phyloP scores from a whole-genome alignment of 2,888 invertebrate genomes.

The Acleris sparsana region DNA sequence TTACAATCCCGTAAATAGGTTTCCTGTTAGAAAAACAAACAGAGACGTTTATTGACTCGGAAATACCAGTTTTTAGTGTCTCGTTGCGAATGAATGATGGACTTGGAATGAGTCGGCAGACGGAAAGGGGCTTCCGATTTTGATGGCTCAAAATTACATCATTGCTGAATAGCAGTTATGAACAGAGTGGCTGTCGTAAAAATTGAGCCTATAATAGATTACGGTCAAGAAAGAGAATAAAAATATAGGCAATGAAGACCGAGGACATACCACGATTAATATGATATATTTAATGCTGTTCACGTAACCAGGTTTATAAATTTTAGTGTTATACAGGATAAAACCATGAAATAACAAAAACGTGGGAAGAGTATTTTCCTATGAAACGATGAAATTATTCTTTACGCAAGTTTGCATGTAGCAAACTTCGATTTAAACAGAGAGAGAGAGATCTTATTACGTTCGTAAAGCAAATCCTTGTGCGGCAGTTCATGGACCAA shows the following conservation, averaged over 20 bases:
- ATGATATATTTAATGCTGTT: too few species aligned
- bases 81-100: slow-evolving; percentile 79
- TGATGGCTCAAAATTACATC: slow-evolving; percentile 52
- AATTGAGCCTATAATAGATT: not conserved
- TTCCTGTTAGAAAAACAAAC: slow-evolving; percentile 83
- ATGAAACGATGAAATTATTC: too few species aligned
- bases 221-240: too few species aligned
- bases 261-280: too few species aligned
- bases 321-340: too few species aligned
- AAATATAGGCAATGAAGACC: too few species aligned
- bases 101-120: slow-evolving; percentile 71
- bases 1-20: slow-evolving; percentile 68
- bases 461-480: not conserved
- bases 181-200: slow-evolving; percentile 12
- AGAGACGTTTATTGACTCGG: slow-evolving; percentile 76
- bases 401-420: too few species aligned
- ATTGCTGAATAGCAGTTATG: slow-evolving; percentile 8
- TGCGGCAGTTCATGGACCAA: not conserved
- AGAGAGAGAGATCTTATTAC: too few species aligned
- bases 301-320: too few species aligned
- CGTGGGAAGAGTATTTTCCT: too few species aligned
- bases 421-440: too few species aligned
- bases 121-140: slow-evolving; percentile 65
- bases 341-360: too few species aligned
- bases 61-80: slow-evolving; percentile 69